Base-by-base conservation (phyloP, 2,797 vertebrate genomes). In the Muraenolepis orangiensis region DNA sequence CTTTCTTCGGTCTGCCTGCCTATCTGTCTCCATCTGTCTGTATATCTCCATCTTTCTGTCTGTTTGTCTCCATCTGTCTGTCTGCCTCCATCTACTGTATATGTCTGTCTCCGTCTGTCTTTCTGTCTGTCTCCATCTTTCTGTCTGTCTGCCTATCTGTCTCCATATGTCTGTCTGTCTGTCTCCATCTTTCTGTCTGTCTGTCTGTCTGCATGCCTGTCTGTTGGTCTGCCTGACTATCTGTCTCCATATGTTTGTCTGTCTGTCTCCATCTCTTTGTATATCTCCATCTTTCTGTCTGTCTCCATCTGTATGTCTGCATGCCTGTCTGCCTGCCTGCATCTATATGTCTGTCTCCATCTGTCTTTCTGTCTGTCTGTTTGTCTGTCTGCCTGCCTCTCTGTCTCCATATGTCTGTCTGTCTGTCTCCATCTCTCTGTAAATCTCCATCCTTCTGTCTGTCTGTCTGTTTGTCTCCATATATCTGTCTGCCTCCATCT, bases 1-100 rank as follows among this genome's bases (percentile, higher is more conserved):
- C 28, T 69, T 14, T 69, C 16, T 36, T 34, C 18, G 32, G 31
- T 36, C 13, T 29, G 14, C 28, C 12, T 71, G 12, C 29, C 61
- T 6, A 13, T 12, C 28, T 71, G 3, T 23, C 26, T 42, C 36
- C 42, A n/a, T 71, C 16, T 34, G 30, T 61, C 16, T 72, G 3
- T 42, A 2, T 23, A 4, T 38, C n/a, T 72, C 29, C 18, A 29
- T 32, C 2, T 64, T 8, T 61, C 30, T 72, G 30, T 66, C 12
- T 38, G 40, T 42, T 3, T 74, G 69, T 2, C 31, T 78, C n/a
- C n/a, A 72, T 74, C 11, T 38, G 38, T 72, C 40, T 30, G 46
- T 40, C 1, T 42, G 32, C 26, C 34, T 70, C 34, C 23, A 13
- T 12, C 20, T 31, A 20, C 51, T 61, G 32, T 46, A 3, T 20